Conservation (phyloP, 2,797 vertebrate genomes). For the Perodicticus potto region DNA sequence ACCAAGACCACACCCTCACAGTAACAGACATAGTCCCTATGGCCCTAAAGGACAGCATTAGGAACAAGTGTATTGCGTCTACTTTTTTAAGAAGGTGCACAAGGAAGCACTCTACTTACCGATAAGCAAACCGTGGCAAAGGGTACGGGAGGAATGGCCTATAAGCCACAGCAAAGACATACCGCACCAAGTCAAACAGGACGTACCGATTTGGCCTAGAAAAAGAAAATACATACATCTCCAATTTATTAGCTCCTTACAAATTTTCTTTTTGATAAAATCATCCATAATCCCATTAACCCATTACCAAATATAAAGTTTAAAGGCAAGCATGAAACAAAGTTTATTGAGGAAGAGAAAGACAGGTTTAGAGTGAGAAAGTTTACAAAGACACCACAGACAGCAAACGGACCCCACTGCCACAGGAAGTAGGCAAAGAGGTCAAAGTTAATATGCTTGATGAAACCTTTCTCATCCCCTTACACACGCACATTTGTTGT, state of each 20-base stretch:
- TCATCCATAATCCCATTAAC: not conserved
- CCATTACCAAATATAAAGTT: not conserved
- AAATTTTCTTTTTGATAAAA: not conserved
- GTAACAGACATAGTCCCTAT: not conserved
- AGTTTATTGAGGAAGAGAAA: too few relatives aligned
- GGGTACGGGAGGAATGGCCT: slow-evolving; percentile 92
- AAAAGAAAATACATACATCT: slow-evolving; percentile 41
- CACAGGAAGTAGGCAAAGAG: too few relatives aligned
- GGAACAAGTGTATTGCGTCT: not conserved
- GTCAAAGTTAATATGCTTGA: not conserved
- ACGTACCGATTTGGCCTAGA: slow-evolving; percentile 94
- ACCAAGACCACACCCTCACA: not conserved
- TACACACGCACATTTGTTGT: not conserved
- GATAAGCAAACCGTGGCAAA: slow-evolving; percentile 92
- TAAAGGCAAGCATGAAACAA: too few relatives aligned
- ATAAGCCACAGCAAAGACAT: slow-evolving; percentile 91
- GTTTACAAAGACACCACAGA: too few relatives aligned
- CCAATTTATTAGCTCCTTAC: not conserved
- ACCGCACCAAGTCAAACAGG: slow-evolving; percentile 95
- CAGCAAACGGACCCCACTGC: too few relatives aligned
- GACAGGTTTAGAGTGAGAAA: too few relatives aligned
- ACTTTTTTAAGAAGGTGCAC: not conserved
- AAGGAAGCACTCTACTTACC: slow-evolving; percentile 88
- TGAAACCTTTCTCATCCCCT: not conserved
- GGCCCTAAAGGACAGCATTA: not conserved